Base-by-base conservation (phyloP, 2,797 vertebrate species). In the Tragopan temminckii region DNA sequence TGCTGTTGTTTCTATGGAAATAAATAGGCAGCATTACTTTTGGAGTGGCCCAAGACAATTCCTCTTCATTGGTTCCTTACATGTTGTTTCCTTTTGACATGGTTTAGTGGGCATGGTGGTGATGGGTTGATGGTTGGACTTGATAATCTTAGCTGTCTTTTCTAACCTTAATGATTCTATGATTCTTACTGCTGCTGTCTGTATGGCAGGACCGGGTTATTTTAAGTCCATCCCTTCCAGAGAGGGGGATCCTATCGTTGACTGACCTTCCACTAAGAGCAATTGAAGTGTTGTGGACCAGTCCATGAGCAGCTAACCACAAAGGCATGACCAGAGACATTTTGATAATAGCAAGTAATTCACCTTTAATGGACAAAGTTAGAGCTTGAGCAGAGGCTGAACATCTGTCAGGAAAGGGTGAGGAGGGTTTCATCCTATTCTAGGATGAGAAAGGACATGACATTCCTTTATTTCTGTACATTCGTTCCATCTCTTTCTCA, bases 361-460 rank as follows among this genome's bases (percentile, higher is more conserved):
- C 23, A 27, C 29, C 16, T 63, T 63, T 67, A 59, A 80, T 74
- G 5, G 7, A 24, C 18, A 50, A 59, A 78, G 63, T 17, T 7
- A 59, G 70, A 63, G 35, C 20, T 40, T 68, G 15, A 12, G 52
- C 18, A 46, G 42, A 8, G 58, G 25, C 29, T 58, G 85, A 86
- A 74, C 36, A 67, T 80, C 61, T 86, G 66, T 25, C 66, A 82
- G 48, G 55, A 67, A 85, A 40, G 55, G 53, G 58, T 87, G 40
- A 85, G 43, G 55, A n/a, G 40, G 35, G 79, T 50, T 64, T 87
- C 59, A 46, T 57, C 33, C 10, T 29, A 48, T 15, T 15, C 45
- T 55, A 61, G 50, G 58, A 12, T 40, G 43, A 46, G 21, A 35
- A 88, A 77, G 31, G 50, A 83, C 25, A 31, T 8, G 55, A 5